Percentiles rank a stretch among this genome's conserved stretches.
These are phyloP conservation scores for Pimephales promelas DNA, from an alignment of 2,113 vertebrate genomes.

Conservation along the genomic window DNA sequence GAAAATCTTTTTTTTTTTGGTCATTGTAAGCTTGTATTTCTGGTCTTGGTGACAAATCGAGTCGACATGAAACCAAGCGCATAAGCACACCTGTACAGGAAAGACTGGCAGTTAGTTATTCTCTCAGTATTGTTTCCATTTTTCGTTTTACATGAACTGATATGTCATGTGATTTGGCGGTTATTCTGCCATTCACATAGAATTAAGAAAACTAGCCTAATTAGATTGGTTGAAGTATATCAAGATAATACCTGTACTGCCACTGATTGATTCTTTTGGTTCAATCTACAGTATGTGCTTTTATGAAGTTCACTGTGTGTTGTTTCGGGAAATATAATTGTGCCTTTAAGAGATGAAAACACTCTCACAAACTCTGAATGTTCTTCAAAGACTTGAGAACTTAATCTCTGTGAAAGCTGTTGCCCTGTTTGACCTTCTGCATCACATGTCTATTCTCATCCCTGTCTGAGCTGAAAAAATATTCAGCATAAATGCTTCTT, in stretches of 20 bases:
- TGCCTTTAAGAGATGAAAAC: background rate
- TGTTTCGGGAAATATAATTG: background rate
- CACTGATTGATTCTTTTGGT: background rate
- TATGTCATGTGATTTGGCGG: too few relatives aligned
- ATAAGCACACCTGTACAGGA: conserved; percentile 21
- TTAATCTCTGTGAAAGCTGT: background rate
- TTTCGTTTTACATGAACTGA: background rate
- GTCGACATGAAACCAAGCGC: background rate
- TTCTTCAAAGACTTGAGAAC: background rate
- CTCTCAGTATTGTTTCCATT: background rate
- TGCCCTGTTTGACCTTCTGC: background rate
- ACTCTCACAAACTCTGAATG: background rate
- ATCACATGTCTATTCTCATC: conserved; percentile 4
- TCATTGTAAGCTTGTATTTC: conserved; percentile 16
- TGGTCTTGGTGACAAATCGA: background rate
- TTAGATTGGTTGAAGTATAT: background rate
- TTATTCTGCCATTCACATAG: background rate
- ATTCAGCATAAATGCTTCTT: background rate
- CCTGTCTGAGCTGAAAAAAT: background rate
- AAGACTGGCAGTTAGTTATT: conserved; percentile 1
- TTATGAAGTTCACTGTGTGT: background rate
- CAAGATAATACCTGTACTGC: background rate
- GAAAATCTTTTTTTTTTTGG: background rate
- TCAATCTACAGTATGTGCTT: background rate
- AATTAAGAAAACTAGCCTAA: background rate